phyloP scores from a whole-genome alignment of 92 coral and sea anemone species.

The Muricea muricata region DNA sequence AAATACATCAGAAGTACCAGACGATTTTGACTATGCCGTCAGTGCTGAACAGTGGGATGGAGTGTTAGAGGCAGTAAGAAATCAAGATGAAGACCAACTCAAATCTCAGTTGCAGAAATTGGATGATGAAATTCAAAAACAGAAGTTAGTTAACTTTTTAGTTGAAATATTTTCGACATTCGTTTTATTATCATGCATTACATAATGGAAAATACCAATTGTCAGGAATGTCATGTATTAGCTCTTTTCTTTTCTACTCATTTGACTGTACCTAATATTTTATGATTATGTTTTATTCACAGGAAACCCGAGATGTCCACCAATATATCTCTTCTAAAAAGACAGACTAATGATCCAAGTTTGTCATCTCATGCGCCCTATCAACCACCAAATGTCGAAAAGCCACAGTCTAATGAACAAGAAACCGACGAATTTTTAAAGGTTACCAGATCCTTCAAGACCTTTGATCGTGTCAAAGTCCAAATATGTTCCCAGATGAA shows the following conservation, averaged over 20 bases:
- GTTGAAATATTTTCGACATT: too few relatives aligned
- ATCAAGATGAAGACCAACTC: neutral
- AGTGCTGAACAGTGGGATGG: conserved; percentile 41
- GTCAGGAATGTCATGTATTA: too few relatives aligned
- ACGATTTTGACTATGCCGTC: conserved; percentile 20
- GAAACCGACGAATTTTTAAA: conserved; percentile 7
- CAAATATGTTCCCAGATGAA: conserved; percentile 73
- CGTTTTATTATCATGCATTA: too few relatives aligned
- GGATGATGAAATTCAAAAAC: neutral
- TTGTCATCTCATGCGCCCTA: too few relatives aligned
- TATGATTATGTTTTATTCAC: neutral
- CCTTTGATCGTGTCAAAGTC: conserved; percentile 67
- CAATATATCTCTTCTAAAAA: neutral
- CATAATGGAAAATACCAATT: too few relatives aligned
- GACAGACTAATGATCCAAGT: neutral
- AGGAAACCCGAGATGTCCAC: neutral
- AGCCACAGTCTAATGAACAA: neutral
- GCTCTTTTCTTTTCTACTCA: too few relatives aligned
- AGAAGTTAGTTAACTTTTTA: neutral
- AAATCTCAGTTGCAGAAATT: neutral
- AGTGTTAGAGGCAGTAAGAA: conserved; percentile 56
- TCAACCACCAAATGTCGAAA: neutral
- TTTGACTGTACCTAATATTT: neutral
- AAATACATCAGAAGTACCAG: neutral
- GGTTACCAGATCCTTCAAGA: conserved; percentile 41